Evolutionary conservation across 1,140 invertebrate genomes (phyloP).

Genomic region (Neodiprion virginianus): DNA sequence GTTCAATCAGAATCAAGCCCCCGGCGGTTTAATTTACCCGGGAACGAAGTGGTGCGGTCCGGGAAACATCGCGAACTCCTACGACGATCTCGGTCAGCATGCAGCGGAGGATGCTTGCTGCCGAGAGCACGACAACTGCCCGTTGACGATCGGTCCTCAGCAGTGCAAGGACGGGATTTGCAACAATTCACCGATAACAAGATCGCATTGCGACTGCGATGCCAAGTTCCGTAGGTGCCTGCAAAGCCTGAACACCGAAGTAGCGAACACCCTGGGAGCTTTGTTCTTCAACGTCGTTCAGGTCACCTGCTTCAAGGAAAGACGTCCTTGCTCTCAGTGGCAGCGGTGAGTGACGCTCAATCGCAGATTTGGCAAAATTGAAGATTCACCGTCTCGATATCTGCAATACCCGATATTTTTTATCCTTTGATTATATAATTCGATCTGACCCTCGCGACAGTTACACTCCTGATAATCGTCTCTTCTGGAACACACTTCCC

Average conservation of each 20-base stretch:
- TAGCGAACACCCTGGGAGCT: conserved; percentile 72
- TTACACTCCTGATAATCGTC: too few relatives aligned
- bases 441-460: neutral
- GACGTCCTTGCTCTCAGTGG: conserved; percentile 69
- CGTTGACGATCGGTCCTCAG: conserved; percentile 65
- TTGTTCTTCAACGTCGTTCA: conserved; percentile 76
- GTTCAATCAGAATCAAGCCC: conserved; percentile 40
- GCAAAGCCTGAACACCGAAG: conserved; percentile 70
- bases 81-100: conserved; percentile 72
- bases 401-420: neutral
- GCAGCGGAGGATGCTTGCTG: conserved; percentile 75
- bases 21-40: conserved; percentile 59
- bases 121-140: conserved; percentile 79
- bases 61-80: conserved; percentile 67
- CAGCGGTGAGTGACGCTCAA: conserved; percentile 61
- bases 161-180: conserved; percentile 71
- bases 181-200: conserved; percentile 72
- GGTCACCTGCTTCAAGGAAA: conserved; percentile 72
- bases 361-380: conserved; percentile 18
- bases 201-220: conserved; percentile 78
- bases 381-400: neutral
- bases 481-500: too few relatives aligned
- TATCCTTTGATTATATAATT: neutral
- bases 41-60: conserved; percentile 81
- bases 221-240: conserved; percentile 71